Evolutionary conservation across 2,113 vertebrate genomes (phyloP), one percentile per base, ranked within the genome.

Genomic region (Trematocara macrostoma): DNA sequence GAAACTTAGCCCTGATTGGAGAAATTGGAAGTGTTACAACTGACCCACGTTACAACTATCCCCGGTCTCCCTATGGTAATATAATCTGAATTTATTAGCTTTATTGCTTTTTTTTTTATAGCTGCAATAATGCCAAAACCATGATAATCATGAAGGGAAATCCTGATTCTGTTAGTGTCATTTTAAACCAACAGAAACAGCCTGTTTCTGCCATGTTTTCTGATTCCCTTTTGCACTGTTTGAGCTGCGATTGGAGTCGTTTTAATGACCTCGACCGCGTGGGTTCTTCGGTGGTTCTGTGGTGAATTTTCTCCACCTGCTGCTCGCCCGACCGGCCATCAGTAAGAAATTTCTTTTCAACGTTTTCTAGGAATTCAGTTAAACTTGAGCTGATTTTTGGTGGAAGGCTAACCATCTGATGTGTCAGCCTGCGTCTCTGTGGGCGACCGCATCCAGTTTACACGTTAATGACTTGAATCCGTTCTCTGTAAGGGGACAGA

Each of bases 161-260:
- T 49, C 4, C 15, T 18, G 69, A 47, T 45, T 71, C 12, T 29
- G 23, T 74, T 26, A 45, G 20, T 45, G 20, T 9, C 7, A 16
- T 16, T 45, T 26, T 0, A 29, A 74, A 4, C 20, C 11, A 29
- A 16, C 38, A 26, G 38, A 26, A 16, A 16, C 67, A 0, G 14
- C 67, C 15, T 49, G 23, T 47, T 47, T 16, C 40, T 7, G 12
- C 11, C 38, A 7, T 29, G 5, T 10, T 18, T 29, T 49, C 69
- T 76, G 45, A 18, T 51, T 0, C 47, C 26, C 16, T 3, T 51
- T 76, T 7, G 11, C 71, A 8, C 6, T 0, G 6, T 76, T 34
- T 51, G 4, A 76, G 71, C 26, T 31, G 16, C 6, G 71, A 49
- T 8, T 76, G 45, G 71, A 51, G 26, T 8, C 71, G 8, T n/a